Percentiles rank a stretch among this genome's conserved stretches.
phyloP scores from a whole-genome alignment of 2,797 vertebrate genomes.

The Melanotaenia pygmaea region DNA sequence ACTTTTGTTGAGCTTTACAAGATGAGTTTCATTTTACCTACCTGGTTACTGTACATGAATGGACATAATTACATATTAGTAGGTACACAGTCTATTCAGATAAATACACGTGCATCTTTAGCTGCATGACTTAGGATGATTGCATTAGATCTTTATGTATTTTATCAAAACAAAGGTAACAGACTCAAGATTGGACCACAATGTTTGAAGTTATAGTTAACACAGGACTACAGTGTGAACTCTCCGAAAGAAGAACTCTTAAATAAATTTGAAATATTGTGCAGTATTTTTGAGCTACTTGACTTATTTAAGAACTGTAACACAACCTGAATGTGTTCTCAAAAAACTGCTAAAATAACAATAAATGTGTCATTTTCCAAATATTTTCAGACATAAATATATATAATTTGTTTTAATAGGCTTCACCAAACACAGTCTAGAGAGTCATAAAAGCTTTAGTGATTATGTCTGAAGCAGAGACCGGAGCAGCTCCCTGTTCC shows the following conservation, averaged over 20 bases:
- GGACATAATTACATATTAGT: not conserved
- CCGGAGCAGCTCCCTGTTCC: constrained; percentile 10
- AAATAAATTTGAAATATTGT: too few species aligned
- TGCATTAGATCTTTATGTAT: not conserved
- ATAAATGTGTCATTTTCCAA: not conserved
- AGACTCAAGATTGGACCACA: not conserved
- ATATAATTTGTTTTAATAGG: constrained; percentile 6
- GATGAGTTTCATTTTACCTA: not conserved
- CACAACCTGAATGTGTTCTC: not conserved
- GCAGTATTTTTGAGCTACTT: too few species aligned
- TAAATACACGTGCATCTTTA: not conserved
- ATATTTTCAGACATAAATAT: not conserved
- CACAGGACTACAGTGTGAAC: not conserved
- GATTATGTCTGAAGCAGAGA: constrained; percentile 40
- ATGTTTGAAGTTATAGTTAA: not conserved
- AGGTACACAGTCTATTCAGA: not conserved
- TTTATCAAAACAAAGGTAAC: not conserved
- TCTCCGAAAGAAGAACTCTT: not conserved
- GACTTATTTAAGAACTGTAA: too few species aligned
- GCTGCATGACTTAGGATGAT: not conserved
- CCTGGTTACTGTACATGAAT: not conserved
- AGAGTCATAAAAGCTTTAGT: constrained; percentile 12
- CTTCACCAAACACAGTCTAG: not conserved
- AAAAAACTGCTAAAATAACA: not conserved
- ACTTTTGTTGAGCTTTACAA: not conserved